Conservation (phyloP, 2,888 invertebrate species). For the Dysmachus trigonus region DNA sequence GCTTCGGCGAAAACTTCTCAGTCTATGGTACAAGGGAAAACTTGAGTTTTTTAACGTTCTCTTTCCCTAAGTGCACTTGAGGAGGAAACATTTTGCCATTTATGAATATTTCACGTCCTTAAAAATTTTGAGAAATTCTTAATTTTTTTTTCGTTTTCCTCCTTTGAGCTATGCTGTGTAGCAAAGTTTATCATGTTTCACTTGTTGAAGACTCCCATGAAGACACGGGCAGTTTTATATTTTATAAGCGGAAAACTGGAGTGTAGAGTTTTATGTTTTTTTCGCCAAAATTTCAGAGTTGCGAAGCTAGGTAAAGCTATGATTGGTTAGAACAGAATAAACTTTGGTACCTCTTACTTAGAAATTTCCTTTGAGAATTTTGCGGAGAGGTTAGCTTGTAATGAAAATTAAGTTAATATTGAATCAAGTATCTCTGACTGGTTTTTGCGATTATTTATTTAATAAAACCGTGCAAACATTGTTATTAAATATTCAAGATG, state of each 20-base stretch:
- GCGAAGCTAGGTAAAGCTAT: neutral
- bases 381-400: neutral
- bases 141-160: neutral
- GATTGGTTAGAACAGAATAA: neutral
- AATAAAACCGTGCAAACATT: too few species aligned
- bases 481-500: neutral
- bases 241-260: neutral
- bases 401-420: neutral
- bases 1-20: neutral
- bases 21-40: neutral
- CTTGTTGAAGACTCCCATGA: neutral
- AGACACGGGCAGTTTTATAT: neutral
- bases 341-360: neutral
- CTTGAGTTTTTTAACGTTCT: neutral
- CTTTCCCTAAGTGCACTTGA: neutral
- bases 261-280: neutral
- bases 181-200: neutral
- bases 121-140: neutral
- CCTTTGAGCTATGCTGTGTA: neutral
- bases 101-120: constrained; percentile 17
- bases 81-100: constrained; percentile 13
- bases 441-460: neutral
- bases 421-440: neutral
- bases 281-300: neutral
- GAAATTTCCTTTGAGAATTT: neutral